Evolutionary conservation across 2,113 vertebrate genomes (phyloP), one percentile per base, ranked within the genome.

Genomic region (Nycticryphes semicollaris): DNA sequence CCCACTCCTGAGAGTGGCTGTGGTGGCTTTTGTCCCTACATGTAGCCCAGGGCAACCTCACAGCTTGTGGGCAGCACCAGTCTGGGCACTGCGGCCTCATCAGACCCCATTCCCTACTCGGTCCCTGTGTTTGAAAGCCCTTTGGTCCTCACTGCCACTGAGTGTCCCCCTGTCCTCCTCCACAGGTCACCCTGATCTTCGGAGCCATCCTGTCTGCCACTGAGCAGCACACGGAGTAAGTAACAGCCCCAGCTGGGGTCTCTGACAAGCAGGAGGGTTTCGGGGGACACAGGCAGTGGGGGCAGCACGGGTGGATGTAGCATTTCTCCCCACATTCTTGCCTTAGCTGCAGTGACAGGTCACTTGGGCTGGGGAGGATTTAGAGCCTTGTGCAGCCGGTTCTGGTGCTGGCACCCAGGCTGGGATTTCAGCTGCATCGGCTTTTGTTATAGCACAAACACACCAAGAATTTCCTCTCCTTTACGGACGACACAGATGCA

Each of bases 301-400:
- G 7, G 28, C 0, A 2, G 15, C 0, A 0, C 10, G 45, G 48
- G 22, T 7, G 41, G 35, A 3, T 14, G 20, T 27, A 5, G 14
- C 0, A 0, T 54, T 76, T 25, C 12, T 47, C 9, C 37, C 66
- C 24, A 3, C 14, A 6, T 3, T 12, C 7, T 0, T 7, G 25
- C 25, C 80, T 5, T 8, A 0, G 70, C 45, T 2, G 7, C 66
- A 2, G 66, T 11, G 78, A 41, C 53, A 50, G 74, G 7, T 51
- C 30, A 0, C 33, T 6, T 1, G 35, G 20, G 45, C n/a, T 59
- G 25, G 39, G 35, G 30, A 66, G 33, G 62, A 93, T 96, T 93
- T 93, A 89, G 37, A 83, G 85, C 78, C 92, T 81, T 30, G 69
- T 0, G 0, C 53, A 56, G 87, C 84, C 41, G 15, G 94, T 87